Percentiles rank a stretch among this genome's conserved stretches.
Evolutionary conservation across 2,888 invertebrate genomes (phyloP).

Genomic region (Ptychoptera albimana): DNA sequence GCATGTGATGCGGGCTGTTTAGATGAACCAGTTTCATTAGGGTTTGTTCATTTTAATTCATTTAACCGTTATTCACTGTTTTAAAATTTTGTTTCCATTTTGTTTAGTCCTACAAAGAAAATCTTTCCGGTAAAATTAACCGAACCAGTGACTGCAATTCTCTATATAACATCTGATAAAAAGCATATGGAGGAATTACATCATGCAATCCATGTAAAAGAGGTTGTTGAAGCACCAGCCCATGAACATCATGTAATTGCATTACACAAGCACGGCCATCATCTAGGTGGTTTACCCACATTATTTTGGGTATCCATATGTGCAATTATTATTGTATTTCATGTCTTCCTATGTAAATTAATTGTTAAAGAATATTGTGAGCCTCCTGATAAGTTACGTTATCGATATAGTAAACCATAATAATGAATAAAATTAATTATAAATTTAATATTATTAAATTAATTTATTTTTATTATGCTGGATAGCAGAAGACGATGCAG

Average conservation of each 20-base stretch:
- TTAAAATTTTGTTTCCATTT: background rate
- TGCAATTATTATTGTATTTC: slow-evolving; percentile 76
- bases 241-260: slow-evolving; percentile 84
- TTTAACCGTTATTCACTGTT: background rate
- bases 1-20: slow-evolving; percentile 89
- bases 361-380: slow-evolving; percentile 82
- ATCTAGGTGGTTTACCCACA: slow-evolving; percentile 75
- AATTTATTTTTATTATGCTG: too few species aligned
- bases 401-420: slow-evolving; percentile 56
- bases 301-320: slow-evolving; percentile 86
- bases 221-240: slow-evolving; percentile 72
- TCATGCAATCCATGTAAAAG: slow-evolving; percentile 78
- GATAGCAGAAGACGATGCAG: too few species aligned
- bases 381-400: slow-evolving; percentile 46
- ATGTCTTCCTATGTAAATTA: slow-evolving; percentile 81
- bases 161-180: slow-evolving; percentile 80
- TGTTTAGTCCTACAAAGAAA: slow-evolving; percentile 37
- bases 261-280: slow-evolving; percentile 79
- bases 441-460: too few species aligned
- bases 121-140: slow-evolving; percentile 82
- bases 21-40: slow-evolving; percentile 64
- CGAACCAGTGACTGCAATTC: slow-evolving; percentile 74
- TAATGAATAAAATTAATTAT: slow-evolving; percentile 17
- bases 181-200: slow-evolving; percentile 81
- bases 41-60: slow-evolving; percentile 15